Evolutionary conservation across 1,140 invertebrate species (phyloP).

Genomic region (Sitobion miscanthi): DNA sequence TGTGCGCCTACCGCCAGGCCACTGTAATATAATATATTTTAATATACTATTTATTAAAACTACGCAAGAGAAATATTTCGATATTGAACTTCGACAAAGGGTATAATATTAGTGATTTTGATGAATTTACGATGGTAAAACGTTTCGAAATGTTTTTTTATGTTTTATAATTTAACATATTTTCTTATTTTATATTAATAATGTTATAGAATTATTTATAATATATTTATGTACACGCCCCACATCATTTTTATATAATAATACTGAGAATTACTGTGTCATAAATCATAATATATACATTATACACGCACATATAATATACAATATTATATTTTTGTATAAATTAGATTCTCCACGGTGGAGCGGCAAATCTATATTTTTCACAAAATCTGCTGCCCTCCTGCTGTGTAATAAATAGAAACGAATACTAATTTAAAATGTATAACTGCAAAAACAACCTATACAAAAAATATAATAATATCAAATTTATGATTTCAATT

Average conservation of each 20-base stretch:
- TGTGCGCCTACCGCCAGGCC: too few relatives aligned
- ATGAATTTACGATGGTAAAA: background rate
- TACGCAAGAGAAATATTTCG: background rate
- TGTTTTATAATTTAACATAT: background rate
- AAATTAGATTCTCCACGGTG: background rate
- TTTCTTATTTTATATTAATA: background rate
- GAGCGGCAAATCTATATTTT: background rate
- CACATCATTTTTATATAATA: background rate
- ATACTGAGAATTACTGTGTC: background rate
- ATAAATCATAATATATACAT: background rate
- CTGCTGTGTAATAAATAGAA: background rate
- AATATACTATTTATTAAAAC: background rate
- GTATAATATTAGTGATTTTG: background rate
- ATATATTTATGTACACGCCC: too few relatives aligned
- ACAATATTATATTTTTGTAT: background rate
- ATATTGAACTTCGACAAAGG: background rate
- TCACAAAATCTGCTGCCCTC: background rate
- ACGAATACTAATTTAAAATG: conserved; percentile 22
- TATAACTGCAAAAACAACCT: background rate
- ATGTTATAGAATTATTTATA: too few relatives aligned
- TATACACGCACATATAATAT: background rate
- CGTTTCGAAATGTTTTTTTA: background rate
- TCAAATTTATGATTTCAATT: background rate
- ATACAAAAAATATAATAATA: background rate
- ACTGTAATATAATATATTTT: background rate